Evolutionary conservation across 2,113 vertebrate species (phyloP).

Genomic region (Corythaixoides concolor): DNA sequence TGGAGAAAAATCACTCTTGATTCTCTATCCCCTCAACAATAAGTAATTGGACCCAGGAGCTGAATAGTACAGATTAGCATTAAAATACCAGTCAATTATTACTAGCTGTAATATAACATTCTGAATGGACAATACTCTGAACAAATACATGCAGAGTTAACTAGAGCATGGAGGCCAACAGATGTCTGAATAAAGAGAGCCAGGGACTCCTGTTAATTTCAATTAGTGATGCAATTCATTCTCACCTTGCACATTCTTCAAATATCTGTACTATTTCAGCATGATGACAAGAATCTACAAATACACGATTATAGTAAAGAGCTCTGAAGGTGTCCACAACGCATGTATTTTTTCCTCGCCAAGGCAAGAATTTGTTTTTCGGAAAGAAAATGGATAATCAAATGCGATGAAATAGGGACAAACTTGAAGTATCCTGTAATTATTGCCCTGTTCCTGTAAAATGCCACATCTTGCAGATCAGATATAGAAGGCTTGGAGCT

Average conservation of each 20-base stretch:
- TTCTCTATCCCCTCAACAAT: neutral
- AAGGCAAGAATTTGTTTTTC: neutral
- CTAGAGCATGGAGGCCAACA: neutral
- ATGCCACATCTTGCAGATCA: neutral
- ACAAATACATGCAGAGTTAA: slow-evolving; percentile 19
- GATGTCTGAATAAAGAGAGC: neutral
- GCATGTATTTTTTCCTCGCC: rapidly evolving
- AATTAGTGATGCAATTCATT: neutral
- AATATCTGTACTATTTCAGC: neutral
- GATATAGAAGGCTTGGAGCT: neutral
- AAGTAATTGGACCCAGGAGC: neutral
- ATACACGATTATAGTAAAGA: neutral
- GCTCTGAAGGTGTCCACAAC: neutral
- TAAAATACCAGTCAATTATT: slow-evolving; percentile 53
- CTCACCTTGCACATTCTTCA: neutral
- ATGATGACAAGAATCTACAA: neutral
- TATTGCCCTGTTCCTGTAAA: neutral
- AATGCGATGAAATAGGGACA: neutral
- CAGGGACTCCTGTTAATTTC: slow-evolving; percentile 29
- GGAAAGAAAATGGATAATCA: neutral
- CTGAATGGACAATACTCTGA: neutral
- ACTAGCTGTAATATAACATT: slow-evolving; percentile 9
- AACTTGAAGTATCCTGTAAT: neutral
- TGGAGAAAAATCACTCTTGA: neutral
- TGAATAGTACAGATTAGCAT: slow-evolving; percentile 37